Conservation (phyloP, 2,797 vertebrate genomes). For the Pangasius djambal region DNA sequence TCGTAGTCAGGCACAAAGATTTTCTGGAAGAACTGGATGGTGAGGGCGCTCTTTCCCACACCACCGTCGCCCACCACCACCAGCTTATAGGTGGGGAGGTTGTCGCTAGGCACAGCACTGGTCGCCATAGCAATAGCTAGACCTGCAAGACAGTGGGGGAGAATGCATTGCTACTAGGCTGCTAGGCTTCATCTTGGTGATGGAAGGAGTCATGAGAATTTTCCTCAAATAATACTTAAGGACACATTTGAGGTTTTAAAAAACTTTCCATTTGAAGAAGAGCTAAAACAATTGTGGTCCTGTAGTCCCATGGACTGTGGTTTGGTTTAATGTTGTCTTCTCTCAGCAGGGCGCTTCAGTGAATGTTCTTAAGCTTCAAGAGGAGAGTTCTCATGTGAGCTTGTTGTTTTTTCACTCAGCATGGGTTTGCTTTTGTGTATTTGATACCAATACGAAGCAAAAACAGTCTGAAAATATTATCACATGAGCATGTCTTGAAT, state of each 20-base stretch:
- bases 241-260: background rate
- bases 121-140: constrained; percentile 85
- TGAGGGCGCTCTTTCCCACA: constrained; percentile 97
- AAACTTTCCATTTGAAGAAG: background rate
- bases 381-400: background rate
- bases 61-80: constrained; percentile 98
- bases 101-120: constrained; percentile 95
- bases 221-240: background rate
- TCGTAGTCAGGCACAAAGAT: constrained; percentile 99
- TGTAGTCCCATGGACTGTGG: background rate
- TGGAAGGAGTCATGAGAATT: background rate
- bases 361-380: background rate
- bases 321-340: background rate
- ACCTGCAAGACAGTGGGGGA: constrained; percentile 34
- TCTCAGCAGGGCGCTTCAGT: background rate
- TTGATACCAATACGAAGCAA: background rate
- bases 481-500: background rate
- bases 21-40: constrained; percentile 99
- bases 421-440: background rate
- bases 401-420: background rate
- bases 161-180: background rate
- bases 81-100: constrained; percentile 97
- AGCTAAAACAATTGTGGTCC: background rate
- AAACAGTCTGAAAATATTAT: background rate
- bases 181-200: background rate